phyloP scores from a whole-genome alignment of 2,888 invertebrate genomes.

The Hemicrepidius hirtus region DNA sequence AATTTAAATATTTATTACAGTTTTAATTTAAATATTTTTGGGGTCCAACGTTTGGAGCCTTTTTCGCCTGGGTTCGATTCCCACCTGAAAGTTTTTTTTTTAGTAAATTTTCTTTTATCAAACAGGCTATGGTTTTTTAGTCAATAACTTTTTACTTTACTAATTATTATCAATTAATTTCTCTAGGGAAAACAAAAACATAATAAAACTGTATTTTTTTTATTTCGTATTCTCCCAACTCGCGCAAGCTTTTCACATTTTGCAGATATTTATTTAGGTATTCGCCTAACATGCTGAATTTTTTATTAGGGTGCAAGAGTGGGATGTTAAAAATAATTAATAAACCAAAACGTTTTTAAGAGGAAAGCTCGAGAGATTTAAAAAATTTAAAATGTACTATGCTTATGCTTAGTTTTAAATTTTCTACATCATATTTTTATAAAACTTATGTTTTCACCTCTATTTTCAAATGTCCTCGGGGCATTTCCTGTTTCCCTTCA shows the following conservation, averaged over 20 bases:
- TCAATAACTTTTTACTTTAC: not conserved
- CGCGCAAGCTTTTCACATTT: not conserved
- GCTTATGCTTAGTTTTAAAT: no score
- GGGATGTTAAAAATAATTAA: not conserved
- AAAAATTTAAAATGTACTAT: no score
- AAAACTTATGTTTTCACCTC: not conserved
- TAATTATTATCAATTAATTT: not conserved
- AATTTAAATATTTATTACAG: no score
- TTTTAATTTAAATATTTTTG: no score
- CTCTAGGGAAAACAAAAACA: not conserved
- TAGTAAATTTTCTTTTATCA: not conserved
- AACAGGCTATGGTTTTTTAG: no score
- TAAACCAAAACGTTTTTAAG: no score
- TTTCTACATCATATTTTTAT: no score
- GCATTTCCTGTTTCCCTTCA: constrained; percentile 10
- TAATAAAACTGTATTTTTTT: not conserved
- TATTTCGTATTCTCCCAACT: not conserved
- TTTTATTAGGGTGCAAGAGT: not conserved
- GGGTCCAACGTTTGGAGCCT: no score
- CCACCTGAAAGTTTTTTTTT: no score
- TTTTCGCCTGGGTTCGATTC: no score
- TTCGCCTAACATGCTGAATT: not conserved
- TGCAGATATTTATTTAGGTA: not conserved
- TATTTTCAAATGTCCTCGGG: constrained; percentile 8
- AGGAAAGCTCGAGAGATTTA: no score